Base-by-base conservation (phyloP, 2,113 vertebrate genomes). In the Nestor notabilis region DNA sequence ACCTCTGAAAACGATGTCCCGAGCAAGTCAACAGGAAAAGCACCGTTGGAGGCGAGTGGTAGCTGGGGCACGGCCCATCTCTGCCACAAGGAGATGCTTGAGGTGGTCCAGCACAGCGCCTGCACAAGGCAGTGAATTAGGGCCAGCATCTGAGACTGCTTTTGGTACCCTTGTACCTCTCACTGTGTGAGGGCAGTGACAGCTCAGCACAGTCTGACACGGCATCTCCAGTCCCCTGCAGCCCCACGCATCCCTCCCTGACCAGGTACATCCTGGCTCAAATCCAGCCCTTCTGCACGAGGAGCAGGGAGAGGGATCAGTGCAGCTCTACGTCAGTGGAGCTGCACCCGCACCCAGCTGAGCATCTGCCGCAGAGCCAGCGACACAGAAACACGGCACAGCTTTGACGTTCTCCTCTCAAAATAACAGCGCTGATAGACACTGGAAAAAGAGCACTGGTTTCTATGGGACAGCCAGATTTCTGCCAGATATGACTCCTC, bases 11-110 rank as follows among this genome's bases (percentile, higher is more conserved):
- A 63, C 0, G 4, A n/a, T 15, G 47, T 43, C 61, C 33, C 63
- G 58, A 25, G 4, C 14, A 29, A 79, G 47, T 23, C 65, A 16
- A 18, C 0, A 77, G 35, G 35, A 55, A 39, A 63, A 66, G 55
- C 50, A 21, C 8, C 3, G 1, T 1, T 0, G 6, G 19, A 56
- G 41, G 64, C 0, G 1, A 46, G 20, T 2, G 58, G 35, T 2
- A 39, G 24, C 72, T 29, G 43, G 15, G 39, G 3, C 47, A 23
- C 1, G 19, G 27, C 11, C 65, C 37, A 2, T 2, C 37, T 84
- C 46, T 66, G 72, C 37, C 50, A 49, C 0, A 20, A 58, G 33
- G 41, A 60, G 27, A 9, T 18, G 6, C 29, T 3, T 1, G 13
- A 35, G 50, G 16, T 12, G 81, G 64, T 12, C 69, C 78, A 63